Percentiles rank a stretch among this genome's conserved stretches.
Evolutionary conservation across 1,140 invertebrate species (phyloP).

Genomic region (Zaprionus gabonicus): DNA sequence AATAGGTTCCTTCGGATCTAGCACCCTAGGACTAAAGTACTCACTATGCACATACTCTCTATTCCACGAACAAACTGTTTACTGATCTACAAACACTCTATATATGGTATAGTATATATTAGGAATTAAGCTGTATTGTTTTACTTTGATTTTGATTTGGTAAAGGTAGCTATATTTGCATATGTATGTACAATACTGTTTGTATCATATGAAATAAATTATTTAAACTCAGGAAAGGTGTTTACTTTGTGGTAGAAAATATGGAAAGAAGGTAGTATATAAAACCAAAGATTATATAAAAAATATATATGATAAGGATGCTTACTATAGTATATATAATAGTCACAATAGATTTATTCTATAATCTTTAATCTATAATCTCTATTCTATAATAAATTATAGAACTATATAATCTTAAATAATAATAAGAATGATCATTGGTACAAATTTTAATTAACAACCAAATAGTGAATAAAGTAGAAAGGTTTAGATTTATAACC

Average conservation of each 20-base stretch:
- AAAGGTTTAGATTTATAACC: too few relatives aligned
- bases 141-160: constrained; percentile 18
- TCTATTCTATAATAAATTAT: too few relatives aligned
- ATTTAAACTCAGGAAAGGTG: not conserved
- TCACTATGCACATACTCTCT: constrained; percentile 1
- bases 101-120: constrained; percentile 9
- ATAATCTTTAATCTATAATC: too few relatives aligned
- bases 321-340: too few relatives aligned
- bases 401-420: too few relatives aligned
- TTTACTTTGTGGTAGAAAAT: not conserved
- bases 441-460: too few relatives aligned
- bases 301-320: too few relatives aligned
- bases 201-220: constrained; percentile 31
- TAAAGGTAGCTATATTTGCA: constrained; percentile 18
- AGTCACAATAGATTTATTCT: too few relatives aligned
- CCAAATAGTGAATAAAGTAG: too few relatives aligned
- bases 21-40: constrained; percentile 6
- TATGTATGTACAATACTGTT: constrained; percentile 19
- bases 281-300: too few relatives aligned
- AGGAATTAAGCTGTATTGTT: constrained; percentile 29
- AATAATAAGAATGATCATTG: too few relatives aligned
- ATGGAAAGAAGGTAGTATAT: too few relatives aligned
- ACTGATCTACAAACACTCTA: constrained; percentile 5
- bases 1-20: constrained; percentile 6
- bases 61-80: constrained; percentile 30